Evolutionary conservation across 2,888 invertebrate species (phyloP).

Genomic region (Agonopterix arenella): DNA sequence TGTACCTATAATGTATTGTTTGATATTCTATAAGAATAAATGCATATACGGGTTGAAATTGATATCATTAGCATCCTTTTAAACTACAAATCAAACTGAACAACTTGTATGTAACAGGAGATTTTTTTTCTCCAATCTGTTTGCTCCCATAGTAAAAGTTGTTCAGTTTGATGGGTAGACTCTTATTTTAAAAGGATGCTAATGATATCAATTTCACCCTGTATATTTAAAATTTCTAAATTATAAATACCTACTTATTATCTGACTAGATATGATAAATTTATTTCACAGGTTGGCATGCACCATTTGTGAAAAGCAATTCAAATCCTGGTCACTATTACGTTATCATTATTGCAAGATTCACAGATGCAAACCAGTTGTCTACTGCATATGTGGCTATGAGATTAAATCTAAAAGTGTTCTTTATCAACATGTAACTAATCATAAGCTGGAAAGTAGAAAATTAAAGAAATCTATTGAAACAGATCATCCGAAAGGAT

Average conservation of each 20-base stretch:
- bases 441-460: slow-evolving; percentile 50
- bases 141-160: no score
- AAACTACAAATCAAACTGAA: no score
- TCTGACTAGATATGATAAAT: neutral
- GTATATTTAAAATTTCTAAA: neutral
- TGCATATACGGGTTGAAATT: no score
- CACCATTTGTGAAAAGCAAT: slow-evolving; percentile 41
- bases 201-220: neutral
- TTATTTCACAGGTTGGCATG: slow-evolving; percentile 47
- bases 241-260: neutral
- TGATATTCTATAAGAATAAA: no score
- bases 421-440: slow-evolving; percentile 60
- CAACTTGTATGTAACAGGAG: no score
- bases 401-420: slow-evolving; percentile 55
- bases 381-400: slow-evolving; percentile 57
- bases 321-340: slow-evolving; percentile 49
- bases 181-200: neutral
- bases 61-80: no score
- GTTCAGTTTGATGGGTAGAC: neutral
- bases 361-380: slow-evolving; percentile 49
- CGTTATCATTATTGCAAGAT: slow-evolving; percentile 40
- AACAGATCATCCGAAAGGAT: neutral
- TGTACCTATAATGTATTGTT: no score
- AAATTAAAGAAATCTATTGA: slow-evolving; percentile 30
- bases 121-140: no score